A percentile compares a stretch with the other conserved stretches of the same genome.
Conservation (phyloP, 1,140 invertebrate genomes). For the Ditylenchus dipsaci region DNA sequence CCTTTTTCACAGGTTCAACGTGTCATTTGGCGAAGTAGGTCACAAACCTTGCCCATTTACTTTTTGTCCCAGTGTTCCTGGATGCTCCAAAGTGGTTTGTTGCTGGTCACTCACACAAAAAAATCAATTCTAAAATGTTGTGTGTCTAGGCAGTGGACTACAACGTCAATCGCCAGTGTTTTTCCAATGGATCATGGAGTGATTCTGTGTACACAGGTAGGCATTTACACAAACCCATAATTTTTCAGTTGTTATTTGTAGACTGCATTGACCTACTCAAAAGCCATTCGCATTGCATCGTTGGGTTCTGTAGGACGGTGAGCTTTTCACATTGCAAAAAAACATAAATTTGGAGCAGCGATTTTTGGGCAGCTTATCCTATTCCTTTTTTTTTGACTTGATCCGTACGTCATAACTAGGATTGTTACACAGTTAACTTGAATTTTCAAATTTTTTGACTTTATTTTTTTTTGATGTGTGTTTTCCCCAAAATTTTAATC, state of each 20-base stretch:
- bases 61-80: constrained; percentile 51
- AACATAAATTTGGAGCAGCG: constrained; percentile 15
- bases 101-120: not conserved
- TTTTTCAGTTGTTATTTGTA: not conserved
- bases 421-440: constrained; percentile 6
- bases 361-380: too few species aligned
- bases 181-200: constrained; percentile 43
- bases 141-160: constrained; percentile 27
- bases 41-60: constrained; percentile 49
- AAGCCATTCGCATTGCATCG: constrained; percentile 44
- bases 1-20: constrained; percentile 34
- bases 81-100: constrained; percentile 50
- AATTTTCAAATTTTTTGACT: constrained; percentile 11
- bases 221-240: too few species aligned
- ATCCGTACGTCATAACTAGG: too few species aligned
- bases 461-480: constrained; percentile 14
- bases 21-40: constrained; percentile 36
- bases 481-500: too few species aligned
- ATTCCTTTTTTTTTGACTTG: too few species aligned
- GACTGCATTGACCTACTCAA: constrained; percentile 49
- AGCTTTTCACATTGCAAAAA: constrained; percentile 18
- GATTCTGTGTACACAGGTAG: constrained; percentile 43
- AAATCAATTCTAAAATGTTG: constrained; percentile 9
- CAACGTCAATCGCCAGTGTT: constrained; percentile 43
- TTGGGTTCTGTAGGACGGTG: constrained; percentile 52